Conservation (phyloP, 1,140 invertebrate genomes). For the Megalonaias nervosa region DNA sequence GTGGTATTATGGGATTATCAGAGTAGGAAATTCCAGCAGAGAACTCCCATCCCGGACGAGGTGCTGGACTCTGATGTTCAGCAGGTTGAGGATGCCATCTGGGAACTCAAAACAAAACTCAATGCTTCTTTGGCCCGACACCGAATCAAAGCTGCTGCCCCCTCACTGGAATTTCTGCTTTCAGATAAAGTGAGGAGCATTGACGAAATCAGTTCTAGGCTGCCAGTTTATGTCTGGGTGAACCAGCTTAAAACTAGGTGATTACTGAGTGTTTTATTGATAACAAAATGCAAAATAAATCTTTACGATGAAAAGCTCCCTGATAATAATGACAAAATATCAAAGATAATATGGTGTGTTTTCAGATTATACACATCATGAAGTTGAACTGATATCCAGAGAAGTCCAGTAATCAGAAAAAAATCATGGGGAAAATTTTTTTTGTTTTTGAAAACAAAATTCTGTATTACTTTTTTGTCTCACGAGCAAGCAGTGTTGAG, state of each 20-base stretch:
- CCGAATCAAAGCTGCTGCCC: slow-evolving; percentile 54
- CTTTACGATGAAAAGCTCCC: too few relatives aligned
- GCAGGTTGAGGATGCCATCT: slow-evolving; percentile 53
- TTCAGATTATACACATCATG: too few relatives aligned
- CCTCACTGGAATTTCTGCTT: slow-evolving; percentile 56
- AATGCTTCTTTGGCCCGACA: slow-evolving; percentile 54
- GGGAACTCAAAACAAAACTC: slow-evolving; percentile 50
- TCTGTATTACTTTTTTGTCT: too few relatives aligned
- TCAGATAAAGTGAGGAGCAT: slow-evolving; percentile 53
- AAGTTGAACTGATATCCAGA: too few relatives aligned
- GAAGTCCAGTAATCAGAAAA: too few relatives aligned
- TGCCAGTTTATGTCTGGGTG: slow-evolving; percentile 60
- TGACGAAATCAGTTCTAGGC: slow-evolving; percentile 36
- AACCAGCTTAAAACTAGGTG: slow-evolving; percentile 61
- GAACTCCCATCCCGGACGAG: slow-evolving; percentile 41
- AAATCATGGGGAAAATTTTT: too few relatives aligned
- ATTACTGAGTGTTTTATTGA: slow-evolving; percentile 14
- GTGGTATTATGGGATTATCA: slow-evolving; percentile 62
- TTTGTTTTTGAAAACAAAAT: too few relatives aligned
- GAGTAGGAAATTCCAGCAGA: slow-evolving; percentile 57
- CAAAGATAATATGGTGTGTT: too few relatives aligned
- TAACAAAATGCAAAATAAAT: too few relatives aligned
- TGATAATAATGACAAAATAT: too few relatives aligned
- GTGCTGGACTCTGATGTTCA: slow-evolving; percentile 23
- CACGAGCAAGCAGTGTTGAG: too few relatives aligned